phyloP scores from a whole-genome alignment of 2,797 vertebrate species.

The Chelmon rostratus region DNA sequence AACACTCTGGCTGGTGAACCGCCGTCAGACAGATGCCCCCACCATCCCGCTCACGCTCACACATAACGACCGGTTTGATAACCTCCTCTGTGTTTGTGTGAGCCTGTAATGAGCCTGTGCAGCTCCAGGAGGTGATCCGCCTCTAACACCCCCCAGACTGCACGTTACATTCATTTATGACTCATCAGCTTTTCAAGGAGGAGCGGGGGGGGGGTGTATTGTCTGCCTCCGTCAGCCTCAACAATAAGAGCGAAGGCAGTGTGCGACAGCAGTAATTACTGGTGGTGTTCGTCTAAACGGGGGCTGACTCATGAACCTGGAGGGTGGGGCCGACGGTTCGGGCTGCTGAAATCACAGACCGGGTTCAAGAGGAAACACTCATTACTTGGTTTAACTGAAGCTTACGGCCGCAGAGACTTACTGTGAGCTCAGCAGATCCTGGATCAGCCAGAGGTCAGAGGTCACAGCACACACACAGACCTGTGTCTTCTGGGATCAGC shows the following conservation, averaged over 20 bases:
- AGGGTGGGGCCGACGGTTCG: constrained; percentile 6
- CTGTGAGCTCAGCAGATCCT: neutral
- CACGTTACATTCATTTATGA: constrained; percentile 31
- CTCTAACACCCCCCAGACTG: constrained; percentile 27
- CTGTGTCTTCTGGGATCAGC: no score
- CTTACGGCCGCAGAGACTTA: constrained; percentile 4
- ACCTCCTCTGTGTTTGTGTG: constrained; percentile 20
- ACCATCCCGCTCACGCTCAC: constrained; percentile 21
- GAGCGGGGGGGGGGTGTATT: constrained; percentile 1
- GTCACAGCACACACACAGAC: neutral
- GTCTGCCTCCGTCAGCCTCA: constrained; percentile 28
- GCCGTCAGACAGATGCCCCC: constrained; percentile 37
- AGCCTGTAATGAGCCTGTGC: constrained; percentile 41
- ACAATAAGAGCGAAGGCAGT: constrained; percentile 12
- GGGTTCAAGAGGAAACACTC: constrained; percentile 36
- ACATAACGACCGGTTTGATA: constrained; percentile 33
- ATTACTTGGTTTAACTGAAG: constrained; percentile 38
- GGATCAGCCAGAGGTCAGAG: constrained; percentile 21
- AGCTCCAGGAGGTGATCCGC: neutral
- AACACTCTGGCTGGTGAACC: neutral
- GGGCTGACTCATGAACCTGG: constrained; percentile 46
- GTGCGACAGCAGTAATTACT: constrained; percentile 41
- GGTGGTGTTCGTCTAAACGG: neutral
- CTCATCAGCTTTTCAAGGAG: constrained; percentile 30
- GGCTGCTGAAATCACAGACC: constrained; percentile 48